These are phyloP conservation scores for Heterochromis multidens DNA, from an alignment of 2,113 vertebrate genomes.

Conservation along the genomic window DNA sequence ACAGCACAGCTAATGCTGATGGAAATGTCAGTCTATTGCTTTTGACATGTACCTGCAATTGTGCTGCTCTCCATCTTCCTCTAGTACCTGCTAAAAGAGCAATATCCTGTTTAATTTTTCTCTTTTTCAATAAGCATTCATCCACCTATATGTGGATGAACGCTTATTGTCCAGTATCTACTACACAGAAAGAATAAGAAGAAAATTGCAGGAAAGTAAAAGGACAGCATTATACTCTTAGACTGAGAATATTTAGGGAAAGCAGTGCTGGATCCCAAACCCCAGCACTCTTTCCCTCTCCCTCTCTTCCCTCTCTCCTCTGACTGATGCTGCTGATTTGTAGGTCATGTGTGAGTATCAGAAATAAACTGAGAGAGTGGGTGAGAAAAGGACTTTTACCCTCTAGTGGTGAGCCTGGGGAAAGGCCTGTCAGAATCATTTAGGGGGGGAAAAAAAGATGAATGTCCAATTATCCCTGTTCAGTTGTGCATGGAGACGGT, in stretches of 20 bases:
- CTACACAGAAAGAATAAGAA: neutral
- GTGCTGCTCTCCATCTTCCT: neutral
- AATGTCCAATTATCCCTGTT: slow-evolving; percentile 45
- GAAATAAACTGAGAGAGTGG: slow-evolving; percentile 18
- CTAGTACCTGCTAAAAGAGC: neutral
- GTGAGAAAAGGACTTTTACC: slow-evolving; percentile 47
- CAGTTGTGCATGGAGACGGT: slow-evolving; percentile 41
- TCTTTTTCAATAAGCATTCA: neutral
- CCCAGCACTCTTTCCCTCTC: neutral
- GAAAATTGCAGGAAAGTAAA: neutral
- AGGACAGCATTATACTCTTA: neutral
- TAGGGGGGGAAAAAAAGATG: neutral
- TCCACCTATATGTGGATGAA: neutral
- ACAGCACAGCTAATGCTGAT: neutral
- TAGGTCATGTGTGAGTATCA: slow-evolving; percentile 56
- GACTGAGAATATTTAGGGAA: neutral
- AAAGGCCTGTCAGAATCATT: slow-evolving; percentile 40
- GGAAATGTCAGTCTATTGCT: neutral
- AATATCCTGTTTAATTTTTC: neutral
- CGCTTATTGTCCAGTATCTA: neutral
- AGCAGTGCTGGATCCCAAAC: slow-evolving; percentile 10
- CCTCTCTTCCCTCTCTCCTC: neutral
- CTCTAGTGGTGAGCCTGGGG: slow-evolving; percentile 64
- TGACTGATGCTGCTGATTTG: slow-evolving; percentile 44
- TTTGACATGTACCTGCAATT: too few species aligned